Base-by-base conservation (phyloP, 2,113 vertebrate species). In the Oxyura jamaicensis region DNA sequence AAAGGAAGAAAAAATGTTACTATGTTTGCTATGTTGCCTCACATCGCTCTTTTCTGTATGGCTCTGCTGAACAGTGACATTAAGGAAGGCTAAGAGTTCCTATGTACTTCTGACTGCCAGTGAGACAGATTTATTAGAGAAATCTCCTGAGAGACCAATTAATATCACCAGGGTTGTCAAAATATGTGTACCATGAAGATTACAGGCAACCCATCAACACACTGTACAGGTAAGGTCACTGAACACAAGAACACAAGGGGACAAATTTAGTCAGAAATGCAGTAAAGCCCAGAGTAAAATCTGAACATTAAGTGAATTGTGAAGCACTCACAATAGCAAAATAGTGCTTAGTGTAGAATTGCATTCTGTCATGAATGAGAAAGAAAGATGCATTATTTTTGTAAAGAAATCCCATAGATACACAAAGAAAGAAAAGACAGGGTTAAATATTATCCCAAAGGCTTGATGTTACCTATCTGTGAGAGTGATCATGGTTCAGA, bases 61-160 rank as follows among this genome's bases (percentile, higher is more conserved):
- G 58, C 44, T 72, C 52, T 79, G 35, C 42, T 91, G 85, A 97
- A 83, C 74, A 96, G 66, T 55, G 67, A 89, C 35, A 53, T 82
- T 83, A 90, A 92, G 72, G 46, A 88, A 96, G 63, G 13, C 28
- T 71, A 44, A 74, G 60, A 79, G 78, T 88, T 96, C 68, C 62
- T 29, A 75, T 28, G 12, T 68, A 73, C 42, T 94, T 95, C 52
- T 94, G 67, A 90, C 77, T 93, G 53, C 44, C 77, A 85, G 81
- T 46, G 85, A 80, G 79, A 94, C 59, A 90, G 84, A 96, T 96
- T 93, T 95, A 88, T 95, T 95, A 73, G 42, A 35, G 60, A 92
- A 96, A 94, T 50, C 75, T 95, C 93, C 94, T 89, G 33, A 96
- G 96, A 97, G 90, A 96, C 96, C 83, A 97, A 97, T 97, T 97